Conservation (phyloP, 1,140 invertebrate genomes). For the Lepidurus packardi region DNA sequence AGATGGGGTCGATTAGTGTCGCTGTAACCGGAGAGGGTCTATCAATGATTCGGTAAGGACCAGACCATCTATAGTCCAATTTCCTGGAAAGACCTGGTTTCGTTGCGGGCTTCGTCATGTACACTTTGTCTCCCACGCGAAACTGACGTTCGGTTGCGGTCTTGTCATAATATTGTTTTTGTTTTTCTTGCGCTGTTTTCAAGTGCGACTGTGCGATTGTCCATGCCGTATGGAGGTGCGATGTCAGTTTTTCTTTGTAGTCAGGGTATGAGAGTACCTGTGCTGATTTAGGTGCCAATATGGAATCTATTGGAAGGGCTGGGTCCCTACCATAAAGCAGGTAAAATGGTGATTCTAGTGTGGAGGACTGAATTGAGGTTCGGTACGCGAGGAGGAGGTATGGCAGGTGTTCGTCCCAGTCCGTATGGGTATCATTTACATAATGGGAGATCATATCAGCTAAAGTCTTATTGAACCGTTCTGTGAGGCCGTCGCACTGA, state of each 20-base stretch:
- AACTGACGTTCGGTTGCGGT: too few relatives aligned
- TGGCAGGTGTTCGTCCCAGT: not conserved
- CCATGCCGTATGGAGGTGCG: not conserved
- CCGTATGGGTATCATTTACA: not conserved
- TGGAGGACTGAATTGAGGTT: not conserved
- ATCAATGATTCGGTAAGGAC: too few relatives aligned
- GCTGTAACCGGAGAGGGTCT: too few relatives aligned
- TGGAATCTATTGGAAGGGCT: conserved; percentile 35
- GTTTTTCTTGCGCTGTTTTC: too few relatives aligned
- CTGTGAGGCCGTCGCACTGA: conserved; percentile 36
- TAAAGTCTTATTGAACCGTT: conserved; percentile 40
- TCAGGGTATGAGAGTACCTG: not conserved
- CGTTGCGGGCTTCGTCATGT: not conserved
- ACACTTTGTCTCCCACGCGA: not conserved
- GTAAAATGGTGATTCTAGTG: conserved; percentile 13
- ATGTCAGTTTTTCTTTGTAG: not conserved
- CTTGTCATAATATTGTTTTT: too few relatives aligned
- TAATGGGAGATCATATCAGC: conserved; percentile 35
- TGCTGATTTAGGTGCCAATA: not conserved
- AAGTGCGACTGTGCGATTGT: too few relatives aligned
- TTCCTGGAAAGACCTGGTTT: not conserved
- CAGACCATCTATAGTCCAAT: not conserved
- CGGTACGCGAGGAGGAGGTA: not conserved
- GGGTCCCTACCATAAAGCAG: not conserved
- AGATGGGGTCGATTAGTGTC: too few relatives aligned